These are phyloP conservation scores for Perithous albicinctus DNA, from an alignment of 2,888 invertebrate genomes.

Conservation along the genomic window DNA sequence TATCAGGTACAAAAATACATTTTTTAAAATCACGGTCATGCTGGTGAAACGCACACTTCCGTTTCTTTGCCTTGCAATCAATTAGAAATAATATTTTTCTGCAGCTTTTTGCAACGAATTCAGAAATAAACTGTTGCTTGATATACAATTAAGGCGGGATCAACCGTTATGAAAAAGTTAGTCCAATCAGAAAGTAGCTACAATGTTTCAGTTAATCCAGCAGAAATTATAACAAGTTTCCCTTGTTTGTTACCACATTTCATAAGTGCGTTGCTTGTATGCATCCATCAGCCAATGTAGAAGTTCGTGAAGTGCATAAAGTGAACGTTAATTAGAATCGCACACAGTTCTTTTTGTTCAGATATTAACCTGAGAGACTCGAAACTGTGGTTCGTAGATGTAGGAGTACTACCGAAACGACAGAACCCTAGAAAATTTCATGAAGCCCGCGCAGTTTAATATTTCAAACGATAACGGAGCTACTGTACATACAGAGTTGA, in stretches of 20 bases:
- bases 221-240: background rate
- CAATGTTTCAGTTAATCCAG: background rate
- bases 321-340: constrained; percentile 40
- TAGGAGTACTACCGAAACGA: constrained; percentile 9
- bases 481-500: constrained; percentile 1
- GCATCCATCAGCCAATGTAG: constrained; percentile 1
- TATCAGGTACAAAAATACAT: too few species aligned
- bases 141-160: background rate
- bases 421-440: constrained; percentile 53
- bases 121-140: background rate
- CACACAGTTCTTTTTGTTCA: constrained; percentile 41
- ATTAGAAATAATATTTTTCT: too few species aligned
- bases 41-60: too few species aligned
- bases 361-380: constrained; percentile 41
- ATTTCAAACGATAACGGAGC: constrained; percentile 57
- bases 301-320: background rate
- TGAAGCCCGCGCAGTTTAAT: constrained; percentile 59
- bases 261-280: background rate
- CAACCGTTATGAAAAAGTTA: background rate
- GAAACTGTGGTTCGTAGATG: constrained; percentile 43
- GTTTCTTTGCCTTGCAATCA: too few species aligned
- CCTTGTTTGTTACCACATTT: background rate
- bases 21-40: too few species aligned
- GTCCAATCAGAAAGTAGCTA: background rate
- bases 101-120: background rate